phyloP scores from a whole-genome alignment of 2,113 vertebrate species.

The Dasypus novemcinctus region DNA sequence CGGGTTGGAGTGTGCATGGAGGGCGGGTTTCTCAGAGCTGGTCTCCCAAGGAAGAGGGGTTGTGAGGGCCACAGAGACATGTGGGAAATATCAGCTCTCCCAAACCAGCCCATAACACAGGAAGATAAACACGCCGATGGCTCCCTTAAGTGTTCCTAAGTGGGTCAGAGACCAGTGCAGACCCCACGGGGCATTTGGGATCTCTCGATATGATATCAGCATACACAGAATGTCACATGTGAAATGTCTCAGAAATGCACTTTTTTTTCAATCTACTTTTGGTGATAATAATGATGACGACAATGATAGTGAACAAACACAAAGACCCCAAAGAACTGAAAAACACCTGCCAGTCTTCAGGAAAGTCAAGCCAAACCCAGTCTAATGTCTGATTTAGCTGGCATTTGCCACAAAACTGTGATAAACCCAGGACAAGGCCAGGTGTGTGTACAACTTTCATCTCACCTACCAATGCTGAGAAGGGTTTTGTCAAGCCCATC shows the following conservation, averaged over 20 bases:
- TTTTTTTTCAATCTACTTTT: neutral
- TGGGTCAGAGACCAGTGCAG: conserved; percentile 5
- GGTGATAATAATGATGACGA: neutral
- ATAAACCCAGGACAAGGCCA: neutral
- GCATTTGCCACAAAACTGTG: accelerated
- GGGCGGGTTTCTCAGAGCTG: neutral
- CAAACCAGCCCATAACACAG: neutral
- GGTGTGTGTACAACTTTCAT: accelerated
- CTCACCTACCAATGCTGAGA: accelerated
- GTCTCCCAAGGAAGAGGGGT: neutral
- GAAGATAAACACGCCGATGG: neutral
- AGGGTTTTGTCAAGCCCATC: no score
- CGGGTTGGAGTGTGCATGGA: neutral
- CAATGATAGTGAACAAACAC: neutral
- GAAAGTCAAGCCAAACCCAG: neutral
- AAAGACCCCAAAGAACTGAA: neutral
- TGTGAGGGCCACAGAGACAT: neutral
- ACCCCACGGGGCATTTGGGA: conserved; percentile 55
- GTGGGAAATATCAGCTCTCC: neutral
- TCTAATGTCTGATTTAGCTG: neutral
- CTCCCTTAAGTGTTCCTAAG: conserved; percentile 54
- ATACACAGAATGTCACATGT: no score
- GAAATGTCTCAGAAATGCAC: neutral
- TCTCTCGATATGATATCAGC: neutral
- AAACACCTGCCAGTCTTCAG: neutral